A percentile compares a stretch with the other conserved stretches of the same genome.
Evolutionary conservation across 2,797 vertebrate genomes (phyloP).

Genomic region (Hydrocynus forskahlii): DNA sequence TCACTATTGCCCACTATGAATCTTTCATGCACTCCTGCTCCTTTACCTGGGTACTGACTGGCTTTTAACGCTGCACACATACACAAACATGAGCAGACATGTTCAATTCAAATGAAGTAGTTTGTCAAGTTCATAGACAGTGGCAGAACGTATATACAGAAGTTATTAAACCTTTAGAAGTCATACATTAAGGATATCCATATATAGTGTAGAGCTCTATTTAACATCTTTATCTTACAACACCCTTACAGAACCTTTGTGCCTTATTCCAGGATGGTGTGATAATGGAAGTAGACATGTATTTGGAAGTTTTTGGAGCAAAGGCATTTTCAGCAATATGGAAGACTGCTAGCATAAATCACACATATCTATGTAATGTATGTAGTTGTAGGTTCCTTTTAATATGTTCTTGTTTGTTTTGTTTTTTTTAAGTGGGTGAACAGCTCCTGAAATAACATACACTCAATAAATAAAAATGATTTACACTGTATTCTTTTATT

Average conservation of each 20-base stretch:
- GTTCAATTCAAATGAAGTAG: slow-evolving; percentile 13
- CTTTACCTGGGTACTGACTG: slow-evolving; percentile 76
- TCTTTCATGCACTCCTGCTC: slow-evolving; percentile 84
- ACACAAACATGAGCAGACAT: slow-evolving; percentile 53
- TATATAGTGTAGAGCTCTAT: not conserved
- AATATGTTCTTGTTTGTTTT: too few relatives aligned
- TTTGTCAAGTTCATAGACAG: slow-evolving; percentile 20
- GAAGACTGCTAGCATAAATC: too few relatives aligned
- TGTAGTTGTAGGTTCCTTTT: too few relatives aligned
- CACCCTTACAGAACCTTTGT: not conserved
- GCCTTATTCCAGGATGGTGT: slow-evolving; percentile 1
- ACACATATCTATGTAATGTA: too few relatives aligned
- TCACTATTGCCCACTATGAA: slow-evolving; percentile 85
- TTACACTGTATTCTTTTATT: too few relatives aligned
- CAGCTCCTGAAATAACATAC: too few relatives aligned
- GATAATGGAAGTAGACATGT: slow-evolving; percentile 18
- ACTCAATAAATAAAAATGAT: too few relatives aligned
- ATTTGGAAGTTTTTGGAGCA: not conserved
- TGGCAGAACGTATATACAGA: slow-evolving; percentile 21
- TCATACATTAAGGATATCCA: slow-evolving; percentile 18
- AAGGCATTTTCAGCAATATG: too few relatives aligned
- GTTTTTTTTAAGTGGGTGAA: too few relatives aligned
- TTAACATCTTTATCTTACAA: too few relatives aligned
- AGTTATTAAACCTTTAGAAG: not conserved
- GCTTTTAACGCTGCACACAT: slow-evolving; percentile 57